phyloP scores from a whole-genome alignment of 2,888 invertebrate genomes.

The Gasteruption jaculator region DNA sequence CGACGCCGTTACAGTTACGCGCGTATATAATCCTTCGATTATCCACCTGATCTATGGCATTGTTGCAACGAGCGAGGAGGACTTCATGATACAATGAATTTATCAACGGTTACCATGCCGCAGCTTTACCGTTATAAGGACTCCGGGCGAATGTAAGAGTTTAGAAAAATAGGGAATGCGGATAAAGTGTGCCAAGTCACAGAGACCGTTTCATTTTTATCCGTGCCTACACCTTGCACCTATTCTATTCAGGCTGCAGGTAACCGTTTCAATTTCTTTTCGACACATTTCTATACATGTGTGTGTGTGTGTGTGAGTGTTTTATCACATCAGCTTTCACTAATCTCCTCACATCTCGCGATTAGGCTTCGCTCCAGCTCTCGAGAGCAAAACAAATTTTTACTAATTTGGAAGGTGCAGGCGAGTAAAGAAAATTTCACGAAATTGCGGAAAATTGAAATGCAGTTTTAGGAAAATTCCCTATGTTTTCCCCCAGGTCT shows the following conservation, averaged over 20 bases:
- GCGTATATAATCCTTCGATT: constrained; percentile 34
- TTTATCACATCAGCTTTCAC: no score
- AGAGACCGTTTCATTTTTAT: no score
- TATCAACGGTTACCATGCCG: constrained; percentile 20
- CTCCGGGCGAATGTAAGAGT: constrained; percentile 3
- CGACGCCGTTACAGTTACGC: constrained; percentile 29
- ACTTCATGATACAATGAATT: constrained; percentile 30
- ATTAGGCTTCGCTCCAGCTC: no score
- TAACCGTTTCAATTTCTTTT: neutral
- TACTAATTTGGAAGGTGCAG: no score
- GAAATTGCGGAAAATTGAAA: no score
- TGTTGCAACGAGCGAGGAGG: constrained; percentile 22
- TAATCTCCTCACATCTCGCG: no score
- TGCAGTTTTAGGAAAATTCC: no score
- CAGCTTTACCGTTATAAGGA: constrained; percentile 6
- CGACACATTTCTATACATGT: constrained; percentile 4
- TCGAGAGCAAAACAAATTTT: no score
- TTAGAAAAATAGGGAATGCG: constrained; percentile 6
- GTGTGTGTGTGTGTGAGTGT: no score
- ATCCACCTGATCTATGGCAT: constrained; percentile 34
- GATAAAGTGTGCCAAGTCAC: no score
- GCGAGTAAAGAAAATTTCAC: no score
- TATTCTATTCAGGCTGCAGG: neutral
- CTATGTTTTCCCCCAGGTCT: no score
- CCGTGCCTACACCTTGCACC: neutral